phyloP scores from a whole-genome alignment of 2,888 invertebrate species.

The Dichetophora obliterata region DNA sequence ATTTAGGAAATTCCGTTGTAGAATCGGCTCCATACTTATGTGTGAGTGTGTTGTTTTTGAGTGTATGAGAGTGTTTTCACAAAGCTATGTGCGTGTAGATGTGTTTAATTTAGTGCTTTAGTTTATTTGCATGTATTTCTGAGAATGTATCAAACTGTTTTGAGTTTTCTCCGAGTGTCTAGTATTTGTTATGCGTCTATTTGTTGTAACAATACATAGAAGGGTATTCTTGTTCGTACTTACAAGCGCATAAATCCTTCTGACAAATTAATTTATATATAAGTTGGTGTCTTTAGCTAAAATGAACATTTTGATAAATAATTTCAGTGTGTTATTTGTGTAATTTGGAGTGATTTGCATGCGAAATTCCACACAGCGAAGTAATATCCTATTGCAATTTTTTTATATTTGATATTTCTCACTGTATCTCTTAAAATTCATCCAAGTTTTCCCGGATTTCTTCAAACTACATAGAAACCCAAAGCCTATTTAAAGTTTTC shows the following conservation, averaged over 20 bases:
- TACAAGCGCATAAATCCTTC: slow-evolving; percentile 24
- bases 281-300: no score
- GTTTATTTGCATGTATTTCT: slow-evolving; percentile 18
- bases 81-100: background rate
- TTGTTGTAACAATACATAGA: background rate
- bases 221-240: background rate
- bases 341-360: no score
- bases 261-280: slow-evolving; percentile 28
- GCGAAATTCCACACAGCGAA: no score
- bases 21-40: slow-evolving; percentile 19
- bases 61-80: background rate
- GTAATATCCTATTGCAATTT: background rate
- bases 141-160: background rate
- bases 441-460: background rate
- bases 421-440: background rate
- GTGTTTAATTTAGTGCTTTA: slow-evolving; percentile 32
- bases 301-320: no score
- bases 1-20: slow-evolving; percentile 55
- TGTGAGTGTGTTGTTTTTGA: slow-evolving; percentile 18
- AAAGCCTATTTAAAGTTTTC: slow-evolving; percentile 61
- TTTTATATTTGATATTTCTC: background rate
- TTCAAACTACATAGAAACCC: background rate
- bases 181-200: background rate
- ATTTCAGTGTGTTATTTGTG: no score
- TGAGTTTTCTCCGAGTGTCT: background rate